phyloP scores from a whole-genome alignment of 2,888 invertebrate genomes.

The Cistogaster globosa region DNA sequence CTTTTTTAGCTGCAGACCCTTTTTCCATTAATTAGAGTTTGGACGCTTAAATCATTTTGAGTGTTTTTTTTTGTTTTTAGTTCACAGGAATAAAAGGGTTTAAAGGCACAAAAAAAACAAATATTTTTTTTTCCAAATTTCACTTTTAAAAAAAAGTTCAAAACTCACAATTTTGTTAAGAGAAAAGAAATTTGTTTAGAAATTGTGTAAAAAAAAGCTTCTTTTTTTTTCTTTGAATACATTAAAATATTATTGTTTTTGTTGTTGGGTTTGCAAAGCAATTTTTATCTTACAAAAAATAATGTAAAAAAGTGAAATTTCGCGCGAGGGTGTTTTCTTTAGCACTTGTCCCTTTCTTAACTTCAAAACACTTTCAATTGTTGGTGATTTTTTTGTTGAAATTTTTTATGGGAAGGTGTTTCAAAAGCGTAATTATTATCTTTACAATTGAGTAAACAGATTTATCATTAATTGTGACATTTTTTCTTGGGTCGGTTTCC shows the following conservation, averaged over 20 bases:
- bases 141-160: constrained; percentile 46
- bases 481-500: constrained; percentile 34
- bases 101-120: constrained; percentile 5
- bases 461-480: constrained; percentile 66
- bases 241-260: constrained; percentile 43
- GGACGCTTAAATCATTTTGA: constrained; percentile 28
- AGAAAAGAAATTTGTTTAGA: neutral
- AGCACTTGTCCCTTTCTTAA: constrained; percentile 41
- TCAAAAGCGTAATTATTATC: constrained; percentile 59
- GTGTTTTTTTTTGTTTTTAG: neutral
- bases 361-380: neutral
- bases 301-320: neutral
- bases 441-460: constrained; percentile 70
- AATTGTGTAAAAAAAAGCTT: constrained; percentile 6
- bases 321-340: constrained; percentile 51
- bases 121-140: neutral
- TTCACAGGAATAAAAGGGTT: constrained; percentile 19
- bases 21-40: constrained; percentile 64
- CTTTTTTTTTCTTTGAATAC: constrained; percentile 24
- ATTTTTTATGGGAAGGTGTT: neutral
- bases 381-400: neutral
- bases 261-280: neutral
- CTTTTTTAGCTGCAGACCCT: constrained; percentile 23
- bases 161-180: constrained; percentile 62
- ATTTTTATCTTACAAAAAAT: constrained; percentile 14